Percentiles rank a stretch among this genome's conserved stretches.
These are phyloP conservation scores for Carettochelys insculpta DNA, from an alignment of 2,113 vertebrate species.

Conservation along the genomic window DNA sequence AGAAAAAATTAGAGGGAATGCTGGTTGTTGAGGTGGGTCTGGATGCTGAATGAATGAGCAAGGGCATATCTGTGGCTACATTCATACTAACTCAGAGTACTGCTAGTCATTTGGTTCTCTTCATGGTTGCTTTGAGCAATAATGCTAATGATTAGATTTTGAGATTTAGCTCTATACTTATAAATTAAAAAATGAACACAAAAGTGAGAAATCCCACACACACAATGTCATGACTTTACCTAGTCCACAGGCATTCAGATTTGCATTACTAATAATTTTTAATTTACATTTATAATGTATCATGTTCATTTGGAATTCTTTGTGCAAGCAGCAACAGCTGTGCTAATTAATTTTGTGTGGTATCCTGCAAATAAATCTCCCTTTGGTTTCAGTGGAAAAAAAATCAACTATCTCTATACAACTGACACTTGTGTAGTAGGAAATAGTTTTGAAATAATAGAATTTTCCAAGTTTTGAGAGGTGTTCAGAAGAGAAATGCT, in stretches of 20 bases:
- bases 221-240: constrained; percentile 48
- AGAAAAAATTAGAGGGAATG: too few relatives aligned
- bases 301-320: constrained; percentile 69
- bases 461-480: neutral
- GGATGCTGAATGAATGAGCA: too few relatives aligned
- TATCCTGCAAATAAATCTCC: constrained; percentile 66
- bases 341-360: constrained; percentile 64
- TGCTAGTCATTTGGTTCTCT: neutral
- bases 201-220: constrained; percentile 7
- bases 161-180: neutral
- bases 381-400: neutral
- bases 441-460: neutral
- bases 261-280: constrained; percentile 69
- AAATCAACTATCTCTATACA: constrained; percentile 4
- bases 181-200: neutral
- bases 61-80: too few relatives aligned
- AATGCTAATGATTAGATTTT: neutral
- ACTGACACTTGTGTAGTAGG: neutral
- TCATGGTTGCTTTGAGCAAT: neutral
- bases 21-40: too few relatives aligned
- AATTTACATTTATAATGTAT: constrained; percentile 69
- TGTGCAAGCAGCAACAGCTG: constrained; percentile 58
- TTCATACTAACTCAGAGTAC: neutral
- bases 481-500: neutral
- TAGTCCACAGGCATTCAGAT: constrained; percentile 48